phyloP scores from a whole-genome alignment of 2,888 invertebrate species.

The Cenopis cana region DNA sequence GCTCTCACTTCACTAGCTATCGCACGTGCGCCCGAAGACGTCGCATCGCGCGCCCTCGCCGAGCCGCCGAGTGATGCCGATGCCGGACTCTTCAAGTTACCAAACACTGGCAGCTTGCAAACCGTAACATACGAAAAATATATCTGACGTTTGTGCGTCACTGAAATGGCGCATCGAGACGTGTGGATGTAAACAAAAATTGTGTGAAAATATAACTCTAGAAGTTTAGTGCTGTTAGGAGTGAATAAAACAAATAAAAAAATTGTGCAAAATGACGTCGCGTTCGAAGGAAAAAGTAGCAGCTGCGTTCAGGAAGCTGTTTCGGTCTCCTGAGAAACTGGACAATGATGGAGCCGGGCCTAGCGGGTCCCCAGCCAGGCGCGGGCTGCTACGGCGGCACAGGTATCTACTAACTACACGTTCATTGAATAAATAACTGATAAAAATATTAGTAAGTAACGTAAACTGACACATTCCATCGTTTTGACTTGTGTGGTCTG shows the following conservation, averaged over 20 bases:
- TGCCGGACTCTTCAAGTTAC: conserved; percentile 55
- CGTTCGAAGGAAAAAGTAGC: conserved; percentile 93
- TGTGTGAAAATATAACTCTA: conserved; percentile 59
- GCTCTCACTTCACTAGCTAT: conserved; percentile 67
- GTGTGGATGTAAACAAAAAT: conserved; percentile 59
- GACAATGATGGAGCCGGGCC: conserved; percentile 87
- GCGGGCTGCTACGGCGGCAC: conserved; percentile 80
- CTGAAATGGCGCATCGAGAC: conserved; percentile 59
- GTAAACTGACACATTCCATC: background rate
- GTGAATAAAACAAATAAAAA: conserved; percentile 54
- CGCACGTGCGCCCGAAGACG: conserved; percentile 68
- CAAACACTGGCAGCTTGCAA: conserved; percentile 47
- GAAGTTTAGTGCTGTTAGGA: conserved; percentile 53
- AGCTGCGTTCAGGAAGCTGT: conserved; percentile 91
- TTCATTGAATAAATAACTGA: background rate
- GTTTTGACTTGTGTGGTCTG: background rate
- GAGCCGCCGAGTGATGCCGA: conserved; percentile 60
- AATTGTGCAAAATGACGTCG: conserved; percentile 87
- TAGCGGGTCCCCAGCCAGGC: conserved; percentile 86
- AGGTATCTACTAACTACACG: conserved; percentile 62
- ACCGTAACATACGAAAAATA: conserved; percentile 57
- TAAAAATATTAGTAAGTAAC: background rate
- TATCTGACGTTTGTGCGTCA: conserved; percentile 65
- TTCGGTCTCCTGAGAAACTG: conserved; percentile 89
- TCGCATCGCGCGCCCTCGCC: conserved; percentile 55